Conservation (phyloP, 1,140 invertebrate species). For the Eumaeus atala region DNA sequence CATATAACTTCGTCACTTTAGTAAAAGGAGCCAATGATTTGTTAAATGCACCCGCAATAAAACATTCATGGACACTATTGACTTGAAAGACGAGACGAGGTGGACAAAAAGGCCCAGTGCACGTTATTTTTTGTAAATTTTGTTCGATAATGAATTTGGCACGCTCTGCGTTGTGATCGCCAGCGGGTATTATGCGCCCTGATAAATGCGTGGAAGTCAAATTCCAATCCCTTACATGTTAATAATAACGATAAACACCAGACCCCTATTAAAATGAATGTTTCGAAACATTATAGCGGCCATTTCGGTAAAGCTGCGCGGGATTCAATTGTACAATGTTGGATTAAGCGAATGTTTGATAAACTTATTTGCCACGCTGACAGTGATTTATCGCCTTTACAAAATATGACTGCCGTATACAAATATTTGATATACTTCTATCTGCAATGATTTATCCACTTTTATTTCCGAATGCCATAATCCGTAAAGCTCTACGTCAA, state of each 20-base stretch:
- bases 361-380: slow-evolving; percentile 49
- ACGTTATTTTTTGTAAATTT: slow-evolving; percentile 21
- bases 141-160: slow-evolving; percentile 50
- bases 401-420: not conserved
- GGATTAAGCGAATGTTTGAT: slow-evolving; percentile 53
- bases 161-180: slow-evolving; percentile 44
- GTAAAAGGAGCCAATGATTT: slow-evolving; percentile 46
- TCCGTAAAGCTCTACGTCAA: no score
- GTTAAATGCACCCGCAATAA: slow-evolving; percentile 58
- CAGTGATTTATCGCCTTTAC: slow-evolving; percentile 37
- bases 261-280: slow-evolving; percentile 57
- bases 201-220: slow-evolving; percentile 62
- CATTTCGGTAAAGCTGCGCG: slow-evolving; percentile 51
- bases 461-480: not conserved
- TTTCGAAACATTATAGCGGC: slow-evolving; percentile 56
- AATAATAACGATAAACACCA: slow-evolving; percentile 66
- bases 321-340: slow-evolving; percentile 34
- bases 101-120: slow-evolving; percentile 49
- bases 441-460: not conserved
- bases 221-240: slow-evolving; percentile 53
- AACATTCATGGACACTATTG: slow-evolving; percentile 49
- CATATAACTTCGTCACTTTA: slow-evolving; percentile 52
- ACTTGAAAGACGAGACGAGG: slow-evolving; percentile 14
- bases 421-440: slow-evolving; percentile 8
- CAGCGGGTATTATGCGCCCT: slow-evolving; percentile 38